Evolutionary conservation across 2,888 invertebrate genomes (phyloP), one percentile per base, ranked within the genome.

Genomic region (Mystacides longicornis): DNA sequence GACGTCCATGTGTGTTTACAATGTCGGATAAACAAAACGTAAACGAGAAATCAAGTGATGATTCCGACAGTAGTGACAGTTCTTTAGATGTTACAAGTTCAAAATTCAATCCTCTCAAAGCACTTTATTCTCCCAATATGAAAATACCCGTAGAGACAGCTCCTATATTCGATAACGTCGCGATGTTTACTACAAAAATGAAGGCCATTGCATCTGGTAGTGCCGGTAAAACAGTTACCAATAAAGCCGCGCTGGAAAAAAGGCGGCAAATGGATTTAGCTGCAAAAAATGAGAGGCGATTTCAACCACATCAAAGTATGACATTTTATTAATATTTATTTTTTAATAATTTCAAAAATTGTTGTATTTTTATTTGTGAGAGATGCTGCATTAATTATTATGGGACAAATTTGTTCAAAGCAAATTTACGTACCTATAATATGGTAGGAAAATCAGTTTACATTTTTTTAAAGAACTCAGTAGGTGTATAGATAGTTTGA

Each of bases 31-130:
- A 45, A 20, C 11, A 20, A 11, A 3, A 2, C 16, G 9, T 7
- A 19, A 45, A 21, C n/a, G n/a, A 23, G 23, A 11, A 20, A 23
- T 43, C 49, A 9, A 31, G 31, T 19, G 49, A 49, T 23, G 49
- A 54, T 19, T 63, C 51, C 16, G 50, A 23, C 23, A 58, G 56
- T 46, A 56, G 50, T 43, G 58, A 74, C 77, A 45, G 70, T 69
- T 64, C 33, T 22, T 66, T 84, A 55, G 79, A 85, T 64, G 70
- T 78, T 50, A 70, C 66, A 37, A 82, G 81, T 67, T 75, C 74
- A 5, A 66, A 72, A 49, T 91, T 87, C 63, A 80, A 90, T 71
- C 84, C 90, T 0, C 37, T 87, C 2, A 83, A 83, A 66, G 88
- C 84, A 1, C 70, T 91, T 14, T 83, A 83, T 63, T 79, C 83